phyloP scores from a whole-genome alignment of 2,888 invertebrate genomes.

The Helicoverpa assulta region DNA sequence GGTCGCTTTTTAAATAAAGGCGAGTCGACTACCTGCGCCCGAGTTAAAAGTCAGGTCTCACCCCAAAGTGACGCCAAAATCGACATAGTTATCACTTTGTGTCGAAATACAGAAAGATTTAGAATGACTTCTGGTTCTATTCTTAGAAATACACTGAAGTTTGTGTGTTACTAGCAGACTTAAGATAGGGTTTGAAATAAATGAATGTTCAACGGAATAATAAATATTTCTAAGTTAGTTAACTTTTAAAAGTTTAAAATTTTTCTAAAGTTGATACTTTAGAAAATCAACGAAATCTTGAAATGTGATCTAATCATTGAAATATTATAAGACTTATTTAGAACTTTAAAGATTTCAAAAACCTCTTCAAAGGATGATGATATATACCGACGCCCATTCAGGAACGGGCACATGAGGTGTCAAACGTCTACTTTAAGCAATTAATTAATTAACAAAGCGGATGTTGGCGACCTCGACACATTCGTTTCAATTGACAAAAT shows the following conservation, averaged over 20 bases:
- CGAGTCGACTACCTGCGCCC: conserved; percentile 71
- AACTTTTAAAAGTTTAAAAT: no score
- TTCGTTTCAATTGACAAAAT: conserved; percentile 71
- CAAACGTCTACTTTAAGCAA: conserved; percentile 55
- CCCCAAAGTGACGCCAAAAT: conserved; percentile 36
- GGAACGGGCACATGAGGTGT: conserved; percentile 42
- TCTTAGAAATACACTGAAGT: not conserved
- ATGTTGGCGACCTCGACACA: conserved; percentile 66
- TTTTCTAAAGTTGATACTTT: no score
- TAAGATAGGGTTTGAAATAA: no score
- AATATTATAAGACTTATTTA: no score
- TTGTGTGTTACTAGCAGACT: no score
- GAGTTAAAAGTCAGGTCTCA: conserved; percentile 38
- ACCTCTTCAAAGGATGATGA: not conserved
- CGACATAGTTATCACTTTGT: conserved; percentile 28
- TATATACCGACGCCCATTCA: not conserved
- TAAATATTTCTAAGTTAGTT: no score
- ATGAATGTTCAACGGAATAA: no score
- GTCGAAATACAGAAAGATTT: conserved; percentile 10
- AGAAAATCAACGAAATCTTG: no score
- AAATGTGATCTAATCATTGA: no score
- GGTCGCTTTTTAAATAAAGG: conserved; percentile 66
- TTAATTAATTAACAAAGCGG: conserved; percentile 65
- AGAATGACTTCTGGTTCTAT: conserved; percentile 11
- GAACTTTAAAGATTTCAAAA: not conserved